Evolutionary conservation across 2,797 vertebrate genomes (phyloP), one percentile per base, ranked within the genome.

Genomic region (Eospalax fontanierii): DNA sequence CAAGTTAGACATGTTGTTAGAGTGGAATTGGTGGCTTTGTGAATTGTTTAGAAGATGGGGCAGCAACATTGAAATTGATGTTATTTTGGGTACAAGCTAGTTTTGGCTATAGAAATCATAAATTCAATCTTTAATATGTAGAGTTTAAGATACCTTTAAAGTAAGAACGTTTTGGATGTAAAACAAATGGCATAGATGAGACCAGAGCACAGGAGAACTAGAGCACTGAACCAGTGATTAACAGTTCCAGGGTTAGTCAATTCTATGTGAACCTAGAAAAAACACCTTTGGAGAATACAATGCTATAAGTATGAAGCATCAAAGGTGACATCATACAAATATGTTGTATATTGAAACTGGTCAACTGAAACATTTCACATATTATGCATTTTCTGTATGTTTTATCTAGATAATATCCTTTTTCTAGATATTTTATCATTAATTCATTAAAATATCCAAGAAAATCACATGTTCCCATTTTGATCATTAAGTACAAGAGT

Each of bases 361-460:
- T 28, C 10, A 63, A 65, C 1, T 18, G 85, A 4, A 61, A 83
- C 9, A 15, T 81, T 85, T 68, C 74, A 78, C 8, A 54, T 14
- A 54, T 9, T 46, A 46, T 46, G 11, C 11, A 54, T 54, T 54
- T 54, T 54, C 50, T 54, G 14, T 7, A 71, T 61, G 22, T 4
- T n/a, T 21, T 73, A 86, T 30, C 28, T 0, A 57, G 54, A 16
- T 71, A 57, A 57, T 57, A 2, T 30, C 0, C 35, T 73, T n/a
- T 96, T 96, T 40, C 30, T 57, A 88, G 7, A 95, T 46, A 15
- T 87, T 30, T 50, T 82, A 59, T 65, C 33, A 81, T 92, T 79
- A 84, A 87, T 82, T 6, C 26, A 18, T 38, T 87, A 65, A 57
- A 46, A 89, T 89, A 95, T 46, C 4, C 61, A 68, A 93, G 87